Conservation (phyloP, 2,888 invertebrate species). For the Endomychus coccineus region DNA sequence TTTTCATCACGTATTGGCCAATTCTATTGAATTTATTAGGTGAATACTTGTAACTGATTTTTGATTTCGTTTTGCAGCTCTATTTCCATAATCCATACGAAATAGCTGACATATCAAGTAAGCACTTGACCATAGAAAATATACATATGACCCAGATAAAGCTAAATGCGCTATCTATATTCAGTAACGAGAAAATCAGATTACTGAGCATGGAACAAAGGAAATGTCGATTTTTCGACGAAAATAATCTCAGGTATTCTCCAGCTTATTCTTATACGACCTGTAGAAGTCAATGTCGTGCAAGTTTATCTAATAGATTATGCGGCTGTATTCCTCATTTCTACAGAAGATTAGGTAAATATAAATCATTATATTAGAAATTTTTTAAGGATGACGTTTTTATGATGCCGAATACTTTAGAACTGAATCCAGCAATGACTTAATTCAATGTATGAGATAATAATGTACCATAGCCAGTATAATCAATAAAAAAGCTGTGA, state of each 20-base stretch:
- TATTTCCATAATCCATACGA: slow-evolving; percentile 61
- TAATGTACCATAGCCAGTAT: too few species aligned
- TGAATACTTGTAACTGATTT: too few species aligned
- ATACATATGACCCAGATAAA: slow-evolving; percentile 38
- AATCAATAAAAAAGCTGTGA: too few species aligned
- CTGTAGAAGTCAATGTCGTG: slow-evolving; percentile 66
- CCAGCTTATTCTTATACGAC: slow-evolving; percentile 62
- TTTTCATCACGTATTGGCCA: too few species aligned
- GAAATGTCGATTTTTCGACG: slow-evolving; percentile 60
- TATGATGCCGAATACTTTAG: too few species aligned
- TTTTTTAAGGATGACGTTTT: not conserved
- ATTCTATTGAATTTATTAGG: too few species aligned
- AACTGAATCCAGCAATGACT: too few species aligned
- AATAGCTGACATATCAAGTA: slow-evolving; percentile 57
- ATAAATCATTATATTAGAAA: not conserved
- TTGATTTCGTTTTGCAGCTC: slow-evolving; percentile 44
- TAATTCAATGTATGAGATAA: too few species aligned
- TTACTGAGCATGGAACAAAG: slow-evolving; percentile 55
- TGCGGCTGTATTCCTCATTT: slow-evolving; percentile 71
- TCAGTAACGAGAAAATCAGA: slow-evolving; percentile 35
- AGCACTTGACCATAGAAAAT: slow-evolving; percentile 32
- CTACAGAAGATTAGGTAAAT: slow-evolving; percentile 55
- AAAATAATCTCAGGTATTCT: slow-evolving; percentile 57
- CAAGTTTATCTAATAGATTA: slow-evolving; percentile 50
- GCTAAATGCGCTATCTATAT: slow-evolving; percentile 36